Evolutionary conservation across 2,888 invertebrate species (phyloP).

Genomic region (Pegoplata infirma): DNA sequence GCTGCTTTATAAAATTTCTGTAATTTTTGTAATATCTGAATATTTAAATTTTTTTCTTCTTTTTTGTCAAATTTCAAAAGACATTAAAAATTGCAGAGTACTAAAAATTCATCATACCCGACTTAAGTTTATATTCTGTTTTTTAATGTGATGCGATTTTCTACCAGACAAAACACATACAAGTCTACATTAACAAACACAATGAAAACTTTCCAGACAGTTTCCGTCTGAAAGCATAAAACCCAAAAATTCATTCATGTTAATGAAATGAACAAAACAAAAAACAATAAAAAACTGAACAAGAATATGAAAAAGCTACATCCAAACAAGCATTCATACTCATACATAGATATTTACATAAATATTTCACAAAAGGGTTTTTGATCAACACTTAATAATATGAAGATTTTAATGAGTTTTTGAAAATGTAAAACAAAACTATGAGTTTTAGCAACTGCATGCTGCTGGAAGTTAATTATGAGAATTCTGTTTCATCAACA

Average conservation of each 20-base stretch:
- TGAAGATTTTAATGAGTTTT: slow-evolving; percentile 54
- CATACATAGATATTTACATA: too few relatives aligned
- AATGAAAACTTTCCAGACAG: slow-evolving; percentile 62
- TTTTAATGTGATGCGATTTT: slow-evolving; percentile 43
- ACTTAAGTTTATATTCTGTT: too few relatives aligned
- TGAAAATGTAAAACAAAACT: slow-evolving; percentile 33
- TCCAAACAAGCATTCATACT: too few relatives aligned
- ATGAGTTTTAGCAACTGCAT: not conserved
- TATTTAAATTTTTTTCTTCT: too few relatives aligned
- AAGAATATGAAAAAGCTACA: slow-evolving; percentile 2
- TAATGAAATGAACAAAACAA: slow-evolving; percentile 33
- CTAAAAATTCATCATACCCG: too few relatives aligned
- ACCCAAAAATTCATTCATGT: slow-evolving; percentile 30
- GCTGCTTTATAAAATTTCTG: too few relatives aligned
- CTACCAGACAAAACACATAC: slow-evolving; percentile 46
- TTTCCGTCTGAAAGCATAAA: slow-evolving; percentile 41
- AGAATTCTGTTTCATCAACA: not conserved
- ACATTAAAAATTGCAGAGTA: too few relatives aligned
- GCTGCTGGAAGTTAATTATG: slow-evolving; percentile 1
- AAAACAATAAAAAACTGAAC: too few relatives aligned
- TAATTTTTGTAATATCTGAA: too few relatives aligned
- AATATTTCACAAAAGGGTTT: too few relatives aligned
- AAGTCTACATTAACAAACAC: slow-evolving; percentile 31
- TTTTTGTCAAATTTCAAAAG: too few relatives aligned
- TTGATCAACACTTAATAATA: slow-evolving; percentile 49